Base-by-base conservation (phyloP, 2,113 vertebrate species). In the Lontra canadensis region DNA sequence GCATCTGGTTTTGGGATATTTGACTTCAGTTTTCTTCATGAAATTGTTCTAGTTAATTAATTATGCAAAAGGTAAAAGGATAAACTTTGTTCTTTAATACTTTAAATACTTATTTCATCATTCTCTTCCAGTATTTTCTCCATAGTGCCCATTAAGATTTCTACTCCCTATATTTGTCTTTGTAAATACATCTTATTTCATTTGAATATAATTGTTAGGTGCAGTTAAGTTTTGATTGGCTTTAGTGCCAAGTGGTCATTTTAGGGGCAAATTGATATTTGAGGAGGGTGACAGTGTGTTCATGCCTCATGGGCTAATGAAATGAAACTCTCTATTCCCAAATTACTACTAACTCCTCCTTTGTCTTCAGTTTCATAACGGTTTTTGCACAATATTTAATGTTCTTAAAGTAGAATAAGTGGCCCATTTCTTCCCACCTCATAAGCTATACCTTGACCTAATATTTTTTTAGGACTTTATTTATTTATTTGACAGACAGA, bases 241-340 rank as follows among this genome's bases (percentile, higher is more conserved):
- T 85, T 79, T 85, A 34, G 88, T 67, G 79, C 81, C 57, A 82
- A 65, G 44, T 34, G 13, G 14, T 91, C 71, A 80, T 8, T 36
- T 18, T 20, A 18, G 67, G 34, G 67, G 34, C 4, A 39, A 12
- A 29, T 61, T 42, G 42, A 31, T 36, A 25, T 5, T 47, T 76
- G 23, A 59, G 39, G 31, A 59, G 85, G 52, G 23, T 42, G 97
- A 95, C 8, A 10, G 95, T 97, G 73, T 95, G 79, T 96, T 59
- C 12, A 1, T 83, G 17, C 1, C 0, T 31, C 13, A 74, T 88
- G 0, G 29, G 78, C 10, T 0, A 0, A 0, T 95, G 96, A 59
- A 89, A 23, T 47, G 0, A 9, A 15, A 1, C 15, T 6, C 0
- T 1, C 1, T 87, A 34, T 67, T 93, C 20, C 65, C 65, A 52